These are phyloP conservation scores for human (Homo sapiens) DNA, from an alignment of 2,113 vertebrate genomes.

Conservation along the genomic window DNA sequence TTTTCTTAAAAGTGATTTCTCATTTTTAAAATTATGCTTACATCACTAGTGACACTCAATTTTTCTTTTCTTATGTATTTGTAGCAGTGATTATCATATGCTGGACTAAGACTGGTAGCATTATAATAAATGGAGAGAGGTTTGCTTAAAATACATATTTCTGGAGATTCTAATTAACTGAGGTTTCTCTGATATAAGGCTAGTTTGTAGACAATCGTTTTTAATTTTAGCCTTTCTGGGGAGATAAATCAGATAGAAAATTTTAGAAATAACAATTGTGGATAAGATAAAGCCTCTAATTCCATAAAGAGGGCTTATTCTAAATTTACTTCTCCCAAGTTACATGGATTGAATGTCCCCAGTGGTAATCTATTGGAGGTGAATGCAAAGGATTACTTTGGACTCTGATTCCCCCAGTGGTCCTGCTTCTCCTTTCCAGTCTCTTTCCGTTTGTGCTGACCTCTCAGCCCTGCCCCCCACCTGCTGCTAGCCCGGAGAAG, in stretches of 20 bases:
- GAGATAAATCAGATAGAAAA: neutral
- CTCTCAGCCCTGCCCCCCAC: slow-evolving; percentile 57
- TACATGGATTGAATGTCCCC: neutral
- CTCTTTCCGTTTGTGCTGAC: slow-evolving; percentile 58
- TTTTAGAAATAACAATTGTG: neutral
- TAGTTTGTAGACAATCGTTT: neutral
- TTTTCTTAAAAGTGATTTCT: neutral
- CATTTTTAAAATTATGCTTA: neutral
- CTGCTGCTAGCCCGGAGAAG: slow-evolving; percentile 69
- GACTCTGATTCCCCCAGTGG: neutral
- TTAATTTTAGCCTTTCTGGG: neutral
- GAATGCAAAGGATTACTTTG: neutral
- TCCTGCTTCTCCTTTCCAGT: neutral
- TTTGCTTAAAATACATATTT: neutral
- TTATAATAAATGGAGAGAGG: neutral
- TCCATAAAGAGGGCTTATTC: neutral
- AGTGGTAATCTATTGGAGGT: neutral
- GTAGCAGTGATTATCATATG: neutral
- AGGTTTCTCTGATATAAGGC: neutral
- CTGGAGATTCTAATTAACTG: neutral
- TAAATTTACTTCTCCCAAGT: neutral
- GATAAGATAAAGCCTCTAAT: neutral
- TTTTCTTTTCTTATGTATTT: neutral
- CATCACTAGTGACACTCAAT: neutral
- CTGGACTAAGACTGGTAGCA: neutral